Conservation (phyloP, 2,113 vertebrate species). For the Collichthys lucidus region DNA sequence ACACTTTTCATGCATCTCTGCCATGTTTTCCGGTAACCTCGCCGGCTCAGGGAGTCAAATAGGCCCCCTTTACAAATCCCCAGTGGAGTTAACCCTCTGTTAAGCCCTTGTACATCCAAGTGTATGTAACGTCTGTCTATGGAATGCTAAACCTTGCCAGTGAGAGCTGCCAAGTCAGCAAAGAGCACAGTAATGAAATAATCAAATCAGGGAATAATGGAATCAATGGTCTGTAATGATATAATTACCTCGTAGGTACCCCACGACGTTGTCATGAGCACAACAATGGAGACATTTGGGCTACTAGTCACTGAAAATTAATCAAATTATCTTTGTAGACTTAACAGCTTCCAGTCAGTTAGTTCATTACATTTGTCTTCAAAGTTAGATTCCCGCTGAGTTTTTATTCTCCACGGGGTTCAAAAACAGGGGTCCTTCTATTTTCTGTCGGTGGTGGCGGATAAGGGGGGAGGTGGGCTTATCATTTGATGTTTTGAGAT, state of each 20-base stretch:
- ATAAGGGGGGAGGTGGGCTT: constrained; percentile 33
- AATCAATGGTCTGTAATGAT: constrained; percentile 60
- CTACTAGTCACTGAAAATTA: constrained; percentile 30
- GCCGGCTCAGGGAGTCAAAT: constrained; percentile 11
- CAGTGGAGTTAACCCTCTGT: constrained; percentile 68
- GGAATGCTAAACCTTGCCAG: constrained; percentile 38
- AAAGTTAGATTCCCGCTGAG: constrained; percentile 48
- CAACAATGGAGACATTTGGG: constrained; percentile 6
- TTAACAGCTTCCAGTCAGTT: constrained; percentile 23
- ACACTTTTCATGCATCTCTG: neutral
- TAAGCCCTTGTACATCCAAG: constrained; percentile 38
- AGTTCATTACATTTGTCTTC: constrained; percentile 23
- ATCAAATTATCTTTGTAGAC: constrained; percentile 37
- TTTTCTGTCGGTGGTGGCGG: constrained; percentile 36
- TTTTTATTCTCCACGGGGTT: constrained; percentile 26
- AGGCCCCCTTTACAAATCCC: constrained; percentile 38
- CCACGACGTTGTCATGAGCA: constrained; percentile 17
- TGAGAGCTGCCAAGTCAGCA: constrained; percentile 37
- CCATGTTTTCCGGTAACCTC: neutral
- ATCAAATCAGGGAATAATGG: constrained; percentile 45
- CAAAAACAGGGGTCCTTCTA: constrained; percentile 40
- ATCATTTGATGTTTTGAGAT: constrained; percentile 64
- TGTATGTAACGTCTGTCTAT: constrained; percentile 22
- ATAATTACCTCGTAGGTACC: constrained; percentile 50
- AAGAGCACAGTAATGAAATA: constrained; percentile 38